phyloP scores from a whole-genome alignment of 2,888 invertebrate genomes.

The Trissolcus brochymenae region DNA sequence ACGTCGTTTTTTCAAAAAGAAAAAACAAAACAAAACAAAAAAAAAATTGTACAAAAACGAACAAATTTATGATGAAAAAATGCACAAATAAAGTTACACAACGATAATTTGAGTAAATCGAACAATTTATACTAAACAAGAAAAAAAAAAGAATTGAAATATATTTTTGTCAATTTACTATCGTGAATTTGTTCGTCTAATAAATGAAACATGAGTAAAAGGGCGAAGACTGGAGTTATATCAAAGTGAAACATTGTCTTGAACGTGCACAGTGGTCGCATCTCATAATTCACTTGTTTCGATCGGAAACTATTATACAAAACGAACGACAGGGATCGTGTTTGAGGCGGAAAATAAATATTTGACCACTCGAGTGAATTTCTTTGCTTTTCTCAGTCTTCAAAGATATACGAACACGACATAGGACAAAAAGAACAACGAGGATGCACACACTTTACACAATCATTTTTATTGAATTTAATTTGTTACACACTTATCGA shows the following conservation, averaged over 20 bases:
- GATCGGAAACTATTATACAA: slow-evolving; percentile 43
- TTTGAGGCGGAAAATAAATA: slow-evolving; percentile 51
- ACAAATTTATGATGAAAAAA: no score
- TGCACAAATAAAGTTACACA: no score
- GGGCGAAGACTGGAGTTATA: slow-evolving; percentile 17
- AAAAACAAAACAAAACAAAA: no score
- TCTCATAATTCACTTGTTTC: slow-evolving; percentile 27
- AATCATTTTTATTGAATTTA: slow-evolving; percentile 17
- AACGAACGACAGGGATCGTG: slow-evolving; percentile 25
- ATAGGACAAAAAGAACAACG: slow-evolving; percentile 16
- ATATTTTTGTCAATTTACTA: slow-evolving; percentile 11
- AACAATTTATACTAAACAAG: no score
- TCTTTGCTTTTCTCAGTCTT: slow-evolving; percentile 19
- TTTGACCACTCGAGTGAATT: slow-evolving; percentile 40
- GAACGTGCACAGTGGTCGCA: slow-evolving; percentile 1
- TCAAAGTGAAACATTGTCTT: slow-evolving; percentile 26
- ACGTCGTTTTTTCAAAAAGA: no score
- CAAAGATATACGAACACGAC: slow-evolving; percentile 14
- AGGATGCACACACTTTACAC: slow-evolving; percentile 8
- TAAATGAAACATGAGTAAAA: slow-evolving; percentile 41
- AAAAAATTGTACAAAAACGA: no score
- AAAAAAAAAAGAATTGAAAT: no score
- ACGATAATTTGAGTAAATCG: no score
- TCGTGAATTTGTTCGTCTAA: slow-evolving; percentile 18
- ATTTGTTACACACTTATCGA: background rate